Evolutionary conservation across 2,797 vertebrate genomes (phyloP).

Genomic region (Channa striata): DNA sequence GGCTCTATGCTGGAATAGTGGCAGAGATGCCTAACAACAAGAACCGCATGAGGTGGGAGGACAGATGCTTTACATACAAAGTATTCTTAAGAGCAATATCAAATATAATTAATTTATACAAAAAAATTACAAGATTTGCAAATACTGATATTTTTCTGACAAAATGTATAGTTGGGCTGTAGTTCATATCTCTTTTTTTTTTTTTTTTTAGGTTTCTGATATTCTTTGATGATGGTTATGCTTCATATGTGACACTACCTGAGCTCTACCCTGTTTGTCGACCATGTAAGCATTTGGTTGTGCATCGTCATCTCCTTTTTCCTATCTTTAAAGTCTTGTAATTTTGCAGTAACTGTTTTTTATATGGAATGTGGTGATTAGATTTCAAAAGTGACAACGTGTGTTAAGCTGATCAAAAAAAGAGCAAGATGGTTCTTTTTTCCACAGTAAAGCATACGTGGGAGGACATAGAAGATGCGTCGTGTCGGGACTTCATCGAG

Average conservation of each 20-base stretch:
- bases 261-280: conserved; percentile 95
- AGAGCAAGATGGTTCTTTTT: not conserved
- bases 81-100: not conserved
- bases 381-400: not conserved
- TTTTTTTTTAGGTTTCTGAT: conserved; percentile 90
- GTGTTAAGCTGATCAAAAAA: not conserved
- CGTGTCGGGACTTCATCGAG: conserved; percentile 96
- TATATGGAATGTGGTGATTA: no score
- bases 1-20: conserved; percentile 98
- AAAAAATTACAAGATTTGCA: not conserved
- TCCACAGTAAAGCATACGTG: conserved; percentile 90
- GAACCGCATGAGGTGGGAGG: conserved; percentile 92
- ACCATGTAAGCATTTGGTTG: conserved; percentile 84
- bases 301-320: not conserved
- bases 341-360: no score
- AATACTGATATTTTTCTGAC: not conserved
- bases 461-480: conserved; percentile 97
- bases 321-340: no score
- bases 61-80: not conserved
- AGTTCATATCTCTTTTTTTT: not conserved
- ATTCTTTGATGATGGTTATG: conserved; percentile 98
- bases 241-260: conserved; percentile 93
- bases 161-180: not conserved
- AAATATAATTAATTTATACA: not conserved
- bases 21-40: conserved; percentile 97